Evolutionary conservation across 1,140 invertebrate species (phyloP).

Genomic region (Dufourea novaeangliae): DNA sequence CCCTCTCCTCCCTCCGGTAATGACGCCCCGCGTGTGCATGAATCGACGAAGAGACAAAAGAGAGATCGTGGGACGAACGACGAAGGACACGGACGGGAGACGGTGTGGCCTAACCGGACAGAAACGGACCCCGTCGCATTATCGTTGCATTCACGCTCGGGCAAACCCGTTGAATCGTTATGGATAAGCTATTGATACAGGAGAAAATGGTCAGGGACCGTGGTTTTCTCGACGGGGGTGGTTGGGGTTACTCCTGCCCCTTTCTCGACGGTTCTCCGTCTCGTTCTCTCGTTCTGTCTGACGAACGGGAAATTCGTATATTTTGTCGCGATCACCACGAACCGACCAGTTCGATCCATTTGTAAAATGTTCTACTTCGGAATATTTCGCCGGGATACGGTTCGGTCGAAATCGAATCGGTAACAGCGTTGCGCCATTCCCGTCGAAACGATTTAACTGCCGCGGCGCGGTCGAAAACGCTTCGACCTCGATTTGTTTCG

Average conservation of each 20-base stretch:
- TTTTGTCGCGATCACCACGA: conserved; percentile 33
- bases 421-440: conserved; percentile 51
- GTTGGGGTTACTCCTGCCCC: not conserved
- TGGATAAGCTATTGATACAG: conserved; percentile 66
- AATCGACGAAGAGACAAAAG: conserved; percentile 64
- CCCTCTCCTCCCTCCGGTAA: no score
- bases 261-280: no score
- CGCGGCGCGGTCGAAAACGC: conserved; percentile 39
- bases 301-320: conserved; percentile 40
- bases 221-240: conserved; percentile 34
- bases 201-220: conserved; percentile 30
- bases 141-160: conserved; percentile 78
- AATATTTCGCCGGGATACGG: conserved; percentile 52
- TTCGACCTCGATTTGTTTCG: conserved; percentile 49
- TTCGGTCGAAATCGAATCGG: conserved; percentile 59
- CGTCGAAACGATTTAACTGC: conserved; percentile 58
- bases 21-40: conserved; percentile 51
- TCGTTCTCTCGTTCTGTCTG: not conserved
- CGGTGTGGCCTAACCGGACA: conserved; percentile 21
- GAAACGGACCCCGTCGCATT: conserved; percentile 68
- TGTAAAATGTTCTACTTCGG: conserved; percentile 53
- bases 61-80: conserved; percentile 20
- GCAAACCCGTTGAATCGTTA: conserved; percentile 75
- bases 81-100: conserved; percentile 24
- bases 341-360: conserved; percentile 24